Evolutionary conservation across 1,140 invertebrate genomes (phyloP).

Genomic region (Liolophura sinensis): DNA sequence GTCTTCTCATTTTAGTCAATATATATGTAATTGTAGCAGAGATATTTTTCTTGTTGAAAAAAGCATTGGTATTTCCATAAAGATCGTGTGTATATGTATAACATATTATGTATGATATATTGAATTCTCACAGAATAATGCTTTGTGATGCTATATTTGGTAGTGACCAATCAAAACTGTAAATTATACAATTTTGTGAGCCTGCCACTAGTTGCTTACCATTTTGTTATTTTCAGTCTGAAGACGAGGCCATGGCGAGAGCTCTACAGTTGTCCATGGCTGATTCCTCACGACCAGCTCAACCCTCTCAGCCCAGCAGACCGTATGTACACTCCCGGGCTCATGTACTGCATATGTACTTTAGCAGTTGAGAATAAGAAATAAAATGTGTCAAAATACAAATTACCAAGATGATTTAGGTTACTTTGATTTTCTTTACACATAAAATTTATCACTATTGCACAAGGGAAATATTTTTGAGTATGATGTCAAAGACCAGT

Average conservation of each 20-base stretch:
- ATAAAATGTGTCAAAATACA: too few species aligned
- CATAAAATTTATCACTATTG: background rate
- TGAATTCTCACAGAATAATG: too few species aligned
- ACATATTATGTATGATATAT: too few species aligned
- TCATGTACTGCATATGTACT: background rate
- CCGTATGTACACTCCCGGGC: background rate
- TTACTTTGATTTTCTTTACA: background rate
- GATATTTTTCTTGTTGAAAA: too few species aligned
- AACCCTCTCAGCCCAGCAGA: background rate
- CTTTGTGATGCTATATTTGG: too few species aligned
- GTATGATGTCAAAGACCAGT: background rate
- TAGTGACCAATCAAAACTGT: too few species aligned
- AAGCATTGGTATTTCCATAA: too few species aligned
- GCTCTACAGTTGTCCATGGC: constrained; percentile 77
- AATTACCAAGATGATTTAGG: too few species aligned
- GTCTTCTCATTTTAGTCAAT: too few species aligned
- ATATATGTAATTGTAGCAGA: too few species aligned
- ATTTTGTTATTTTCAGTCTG: constrained; percentile 50
- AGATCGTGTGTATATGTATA: too few species aligned
- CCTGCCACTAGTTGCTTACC: background rate
- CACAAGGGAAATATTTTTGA: background rate
- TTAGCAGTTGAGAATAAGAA: background rate
- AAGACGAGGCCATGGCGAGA: constrained; percentile 84
- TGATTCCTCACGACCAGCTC: constrained; percentile 17
- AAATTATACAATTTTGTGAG: too few species aligned